Base-by-base conservation (phyloP, 2,113 vertebrate species). In the Cinclus cinclus region DNA sequence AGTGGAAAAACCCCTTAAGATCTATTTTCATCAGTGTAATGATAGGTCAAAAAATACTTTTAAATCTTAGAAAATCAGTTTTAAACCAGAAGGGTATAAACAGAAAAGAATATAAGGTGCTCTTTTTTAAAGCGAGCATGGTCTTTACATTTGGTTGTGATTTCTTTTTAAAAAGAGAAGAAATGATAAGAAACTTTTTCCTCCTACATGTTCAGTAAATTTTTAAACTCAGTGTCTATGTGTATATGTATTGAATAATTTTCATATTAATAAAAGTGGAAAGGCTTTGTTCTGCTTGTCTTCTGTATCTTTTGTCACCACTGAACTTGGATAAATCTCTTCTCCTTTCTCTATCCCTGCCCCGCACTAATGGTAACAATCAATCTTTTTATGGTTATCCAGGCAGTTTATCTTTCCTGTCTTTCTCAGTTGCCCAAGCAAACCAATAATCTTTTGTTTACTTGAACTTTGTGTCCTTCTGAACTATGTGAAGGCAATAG, bases 361-460 rank as follows among this genome's bases (percentile, higher is more conserved):
- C 60, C 47, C 78, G 15, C 21, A 9, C 27, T 91, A 42, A n/a
- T 55, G 52, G 76, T 60, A 86, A 37, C 50, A 90, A 83, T 81
- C 50, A 81, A 77, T 75, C 76, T 75, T 88, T 94, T 87, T 67
- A 56, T 83, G 76, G 18, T 73, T 89, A 82, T 58, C 28, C 62
- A 73, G 31, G 76, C 86, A 84, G 73, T 90, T 95, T 93, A 93
- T 90, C 76, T 83, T 86, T 91, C 27, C 19, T 80, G 47, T 77
- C 65, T 59, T 79, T 83, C 64, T 49, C 42, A 63, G 55, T 90
- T 96, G 69, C 86, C 47, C 35, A 67, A 71, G 80, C 65, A 70
- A n/a, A 78, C 60, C 90, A 92, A 89, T 95, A 92, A 78, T 84
- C 56, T 85, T 76, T 79, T 94, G 70, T 96, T 96, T 96, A 55